Base-by-base conservation (phyloP, 2,888 invertebrate genomes). In the Theretra japonica region DNA sequence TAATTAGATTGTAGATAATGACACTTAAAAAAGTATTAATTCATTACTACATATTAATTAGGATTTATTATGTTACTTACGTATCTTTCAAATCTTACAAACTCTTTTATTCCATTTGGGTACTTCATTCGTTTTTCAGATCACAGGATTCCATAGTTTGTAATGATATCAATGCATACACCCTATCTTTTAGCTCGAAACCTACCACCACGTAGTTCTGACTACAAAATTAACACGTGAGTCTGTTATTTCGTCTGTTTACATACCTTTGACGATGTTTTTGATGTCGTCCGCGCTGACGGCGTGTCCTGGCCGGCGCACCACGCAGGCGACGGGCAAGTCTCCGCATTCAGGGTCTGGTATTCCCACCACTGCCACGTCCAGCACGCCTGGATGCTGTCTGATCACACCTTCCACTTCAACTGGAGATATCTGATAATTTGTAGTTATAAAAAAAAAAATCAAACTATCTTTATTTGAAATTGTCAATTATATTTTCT, bases 271-370 rank as follows among this genome's bases (percentile, higher is more conserved):
- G 1, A 91, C 87, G 1, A 89, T 70, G 41, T 88, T 79, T 74
- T 89, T 88, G 69, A 91, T 87, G 65, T 91, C 87, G 59, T 87
- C 81, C 0, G 88, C 88, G 15, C 80, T 85, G 3, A 85, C 75
- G 2, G 72, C 73, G 4, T 50, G 62, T 0, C 82, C 86, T 2
- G 81, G 74, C 28, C 76, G 77, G 0, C 75, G 79, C 4, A 89
- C 82, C 0, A 90, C 84, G 23, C 85, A 90, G 0, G 91, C 90
- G 0, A 88, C 84, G 0, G 86, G 84, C 50, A 90, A 79, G 2
- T 90, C 90, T 0, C 90, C 90, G 19, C 79, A 80, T 60, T 84
- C 84, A 2, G 70, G 73, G 70, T 90, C 86, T 0, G 83, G 80
- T 33, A 90, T 77, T 15, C 87, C 84, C 0, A 84, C 86, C 28